Evolutionary conservation across 2,888 invertebrate species (phyloP).

Genomic region (Papilio demoleus): DNA sequence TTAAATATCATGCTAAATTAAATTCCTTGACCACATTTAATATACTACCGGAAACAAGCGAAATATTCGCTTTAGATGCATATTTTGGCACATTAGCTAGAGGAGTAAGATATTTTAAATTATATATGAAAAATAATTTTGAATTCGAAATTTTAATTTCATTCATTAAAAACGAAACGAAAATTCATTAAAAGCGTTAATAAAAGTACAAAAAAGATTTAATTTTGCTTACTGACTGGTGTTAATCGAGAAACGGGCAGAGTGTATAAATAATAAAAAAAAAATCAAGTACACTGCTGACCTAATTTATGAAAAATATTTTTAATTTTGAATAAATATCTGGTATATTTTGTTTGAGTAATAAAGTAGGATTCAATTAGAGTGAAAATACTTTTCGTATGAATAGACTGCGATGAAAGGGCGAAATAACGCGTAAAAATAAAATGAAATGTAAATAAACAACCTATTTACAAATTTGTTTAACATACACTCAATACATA

Average conservation of each 20-base stretch:
- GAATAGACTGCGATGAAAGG: conserved; percentile 57
- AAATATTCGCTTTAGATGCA: too few species aligned
- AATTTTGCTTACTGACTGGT: background rate
- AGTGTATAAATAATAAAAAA: conserved; percentile 1
- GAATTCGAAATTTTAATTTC: background rate
- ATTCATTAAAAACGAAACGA: background rate
- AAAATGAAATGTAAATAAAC: conserved; percentile 61
- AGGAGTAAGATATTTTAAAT: too few species aligned
- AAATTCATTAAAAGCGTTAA: background rate
- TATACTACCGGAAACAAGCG: too few species aligned
- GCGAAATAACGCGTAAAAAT: conserved; percentile 57
- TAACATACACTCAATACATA: conserved; percentile 30
- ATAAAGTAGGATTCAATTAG: conserved; percentile 62
- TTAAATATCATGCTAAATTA: too few species aligned
- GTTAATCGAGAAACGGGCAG: conserved; percentile 8
- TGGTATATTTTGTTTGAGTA: conserved; percentile 45
- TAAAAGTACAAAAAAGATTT: background rate
- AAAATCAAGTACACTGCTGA: conserved; percentile 23
- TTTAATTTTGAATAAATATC: conserved; percentile 43
- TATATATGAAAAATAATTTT: background rate
- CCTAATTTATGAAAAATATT: conserved; percentile 25
- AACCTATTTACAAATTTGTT: conserved; percentile 42
- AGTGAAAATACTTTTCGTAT: conserved; percentile 59
- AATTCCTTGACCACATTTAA: too few species aligned
- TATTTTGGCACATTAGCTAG: too few species aligned